Evolutionary conservation across 2,797 vertebrate genomes (phyloP).

Genomic region (Acrossocheilus wenchowensis): DNA sequence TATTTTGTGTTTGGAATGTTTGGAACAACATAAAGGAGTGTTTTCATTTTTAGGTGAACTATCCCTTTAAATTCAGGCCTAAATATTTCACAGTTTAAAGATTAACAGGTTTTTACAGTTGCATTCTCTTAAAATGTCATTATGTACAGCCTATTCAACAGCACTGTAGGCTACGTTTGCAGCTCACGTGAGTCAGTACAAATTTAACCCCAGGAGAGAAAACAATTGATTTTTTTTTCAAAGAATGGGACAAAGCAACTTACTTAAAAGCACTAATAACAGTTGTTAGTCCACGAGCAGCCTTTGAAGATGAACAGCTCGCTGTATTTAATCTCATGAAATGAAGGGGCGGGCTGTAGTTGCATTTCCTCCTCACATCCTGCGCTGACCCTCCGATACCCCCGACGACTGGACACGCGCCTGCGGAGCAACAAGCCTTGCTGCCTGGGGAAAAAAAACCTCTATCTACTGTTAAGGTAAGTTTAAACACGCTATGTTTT

Average conservation of each 20-base stretch:
- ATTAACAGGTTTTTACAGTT: neutral
- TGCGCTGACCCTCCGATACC: conserved; percentile 48
- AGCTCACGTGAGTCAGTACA: neutral
- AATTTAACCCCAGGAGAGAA: neutral
- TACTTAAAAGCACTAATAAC: conserved; percentile 26
- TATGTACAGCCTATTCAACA: neutral
- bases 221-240: neutral
- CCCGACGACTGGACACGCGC: conserved; percentile 35
- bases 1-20: neutral
- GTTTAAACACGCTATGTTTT: neutral
- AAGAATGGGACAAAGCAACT: conserved; percentile 5
- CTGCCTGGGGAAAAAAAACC: neutral
- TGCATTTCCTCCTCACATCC: conserved; percentile 43
- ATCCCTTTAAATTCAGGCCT: neutral
- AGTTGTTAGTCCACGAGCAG: conserved; percentile 9
- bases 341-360: conserved; percentile 51
- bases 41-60: neutral
- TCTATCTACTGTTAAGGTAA: neutral
- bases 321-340: conserved; percentile 36
- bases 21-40: neutral
- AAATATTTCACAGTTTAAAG: neutral
- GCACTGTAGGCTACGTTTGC: neutral
- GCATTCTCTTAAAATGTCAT: neutral
- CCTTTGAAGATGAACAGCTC: conserved; percentile 13
- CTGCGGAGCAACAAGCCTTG: conserved; percentile 47